Conservation (phyloP, 2,888 invertebrate species). For the Zaprionus lineosus region DNA sequence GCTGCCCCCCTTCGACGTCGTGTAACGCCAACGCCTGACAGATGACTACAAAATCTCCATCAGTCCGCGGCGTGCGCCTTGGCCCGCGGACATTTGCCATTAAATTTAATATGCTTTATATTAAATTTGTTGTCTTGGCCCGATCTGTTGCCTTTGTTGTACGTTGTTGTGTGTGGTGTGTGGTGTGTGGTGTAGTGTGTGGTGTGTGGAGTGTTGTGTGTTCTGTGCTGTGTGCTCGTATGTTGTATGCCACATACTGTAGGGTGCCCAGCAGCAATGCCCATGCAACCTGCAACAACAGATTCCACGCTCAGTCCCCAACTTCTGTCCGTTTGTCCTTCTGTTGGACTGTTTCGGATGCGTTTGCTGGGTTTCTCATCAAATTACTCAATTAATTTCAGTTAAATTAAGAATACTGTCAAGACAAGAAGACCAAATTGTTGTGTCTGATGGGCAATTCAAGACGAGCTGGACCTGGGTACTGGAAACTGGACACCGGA, state of each 20-base stretch:
- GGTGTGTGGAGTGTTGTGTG: not conserved
- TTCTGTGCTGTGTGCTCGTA: not conserved
- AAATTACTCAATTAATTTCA: slow-evolving; percentile 76
- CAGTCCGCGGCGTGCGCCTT: not conserved
- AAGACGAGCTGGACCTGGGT: too few species aligned
- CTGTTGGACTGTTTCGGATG: slow-evolving; percentile 50
- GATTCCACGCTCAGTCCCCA: slow-evolving; percentile 28
- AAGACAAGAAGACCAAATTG: slow-evolving; percentile 22
- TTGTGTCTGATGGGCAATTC: slow-evolving; percentile 27
- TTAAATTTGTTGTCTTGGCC: slow-evolving; percentile 55
- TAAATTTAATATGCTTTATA: slow-evolving; percentile 75
- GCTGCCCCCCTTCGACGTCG: too few species aligned
- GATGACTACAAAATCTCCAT: slow-evolving; percentile 42
- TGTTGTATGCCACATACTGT: not conserved
- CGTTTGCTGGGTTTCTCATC: slow-evolving; percentile 53
- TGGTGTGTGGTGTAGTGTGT: not conserved
- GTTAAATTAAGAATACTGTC: slow-evolving; percentile 53
- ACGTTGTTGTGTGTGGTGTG: not conserved
- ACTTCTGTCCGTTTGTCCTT: slow-evolving; percentile 24
- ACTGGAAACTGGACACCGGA: too few species aligned
- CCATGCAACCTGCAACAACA: slow-evolving; percentile 68
- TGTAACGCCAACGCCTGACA: slow-evolving; percentile 59
- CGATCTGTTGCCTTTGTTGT: slow-evolving; percentile 14
- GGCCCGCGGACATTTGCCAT: slow-evolving; percentile 68
- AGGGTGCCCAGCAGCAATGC: slow-evolving; percentile 23